Evolutionary conservation across 2,113 vertebrate genomes (phyloP).

Genomic region (Peucedramus taeniatus): DNA sequence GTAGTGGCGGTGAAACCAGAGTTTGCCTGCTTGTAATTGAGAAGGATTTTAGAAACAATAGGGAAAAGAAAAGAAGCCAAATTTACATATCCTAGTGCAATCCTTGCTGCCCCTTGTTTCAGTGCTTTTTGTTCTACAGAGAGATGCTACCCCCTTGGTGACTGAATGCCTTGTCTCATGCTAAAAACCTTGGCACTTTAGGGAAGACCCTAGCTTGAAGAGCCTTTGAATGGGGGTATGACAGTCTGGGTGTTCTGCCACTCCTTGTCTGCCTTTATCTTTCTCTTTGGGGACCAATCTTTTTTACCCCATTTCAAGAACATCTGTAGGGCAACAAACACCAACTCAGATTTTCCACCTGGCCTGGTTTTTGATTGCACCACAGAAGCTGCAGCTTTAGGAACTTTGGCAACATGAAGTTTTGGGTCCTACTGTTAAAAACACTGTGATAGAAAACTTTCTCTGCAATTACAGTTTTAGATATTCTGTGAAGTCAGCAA

Average conservation of each 20-base stretch:
- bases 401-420: background rate
- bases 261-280: background rate
- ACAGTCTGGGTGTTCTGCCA: background rate
- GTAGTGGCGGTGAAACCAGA: background rate
- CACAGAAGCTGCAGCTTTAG: background rate
- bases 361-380: background rate
- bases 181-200: background rate
- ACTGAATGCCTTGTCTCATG: background rate
- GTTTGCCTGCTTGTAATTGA: background rate
- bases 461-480: background rate
- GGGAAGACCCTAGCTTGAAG: background rate
- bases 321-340: background rate
- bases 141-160: background rate
- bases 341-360: background rate
- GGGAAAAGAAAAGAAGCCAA: background rate
- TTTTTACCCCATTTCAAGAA: background rate
- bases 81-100: background rate
- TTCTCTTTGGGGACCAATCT: background rate
- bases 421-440: background rate
- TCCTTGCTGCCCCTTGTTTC: background rate
- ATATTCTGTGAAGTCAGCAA: slow-evolving; percentile 5
- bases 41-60: background rate
- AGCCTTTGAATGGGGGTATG: background rate
- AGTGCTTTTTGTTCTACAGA: background rate
- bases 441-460: background rate